These are phyloP conservation scores for Tauraco hartlaubi DNA, from an alignment of 2,797 vertebrate genomes.

Conservation along the genomic window DNA sequence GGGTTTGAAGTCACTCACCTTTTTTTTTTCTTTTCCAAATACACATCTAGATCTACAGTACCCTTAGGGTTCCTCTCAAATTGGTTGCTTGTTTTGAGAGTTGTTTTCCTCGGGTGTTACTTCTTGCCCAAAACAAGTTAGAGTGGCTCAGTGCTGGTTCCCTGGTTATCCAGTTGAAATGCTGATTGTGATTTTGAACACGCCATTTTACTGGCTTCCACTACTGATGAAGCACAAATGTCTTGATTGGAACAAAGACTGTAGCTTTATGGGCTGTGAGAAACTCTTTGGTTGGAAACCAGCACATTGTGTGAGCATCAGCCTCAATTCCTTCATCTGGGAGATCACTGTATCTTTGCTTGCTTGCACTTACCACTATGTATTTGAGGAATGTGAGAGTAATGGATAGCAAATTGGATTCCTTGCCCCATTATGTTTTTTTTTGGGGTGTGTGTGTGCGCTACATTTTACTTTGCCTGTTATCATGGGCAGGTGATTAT, in stretches of 20 bases:
- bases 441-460: neutral
- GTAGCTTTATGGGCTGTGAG: neutral
- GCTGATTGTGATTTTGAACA: neutral
- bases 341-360: neutral
- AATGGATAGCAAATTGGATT: neutral
- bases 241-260: neutral
- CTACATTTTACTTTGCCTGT: neutral
- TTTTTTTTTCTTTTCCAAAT: neutral
- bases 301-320: neutral
- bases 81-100: neutral
- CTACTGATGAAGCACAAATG: fast-evolving
- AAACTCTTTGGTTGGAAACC: neutral
- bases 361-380: neutral
- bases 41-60: neutral
- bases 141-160: neutral
- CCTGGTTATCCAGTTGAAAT: neutral
- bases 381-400: neutral
- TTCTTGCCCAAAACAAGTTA: neutral
- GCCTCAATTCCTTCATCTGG: neutral
- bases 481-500: neutral
- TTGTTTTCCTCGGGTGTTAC: neutral
- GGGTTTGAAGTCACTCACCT: conserved; percentile 21
- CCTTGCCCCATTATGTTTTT: fast-evolving
- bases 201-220: neutral
- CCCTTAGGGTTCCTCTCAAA: neutral